phyloP scores from a whole-genome alignment of 2,797 vertebrate species.

The Mus spretus region DNA sequence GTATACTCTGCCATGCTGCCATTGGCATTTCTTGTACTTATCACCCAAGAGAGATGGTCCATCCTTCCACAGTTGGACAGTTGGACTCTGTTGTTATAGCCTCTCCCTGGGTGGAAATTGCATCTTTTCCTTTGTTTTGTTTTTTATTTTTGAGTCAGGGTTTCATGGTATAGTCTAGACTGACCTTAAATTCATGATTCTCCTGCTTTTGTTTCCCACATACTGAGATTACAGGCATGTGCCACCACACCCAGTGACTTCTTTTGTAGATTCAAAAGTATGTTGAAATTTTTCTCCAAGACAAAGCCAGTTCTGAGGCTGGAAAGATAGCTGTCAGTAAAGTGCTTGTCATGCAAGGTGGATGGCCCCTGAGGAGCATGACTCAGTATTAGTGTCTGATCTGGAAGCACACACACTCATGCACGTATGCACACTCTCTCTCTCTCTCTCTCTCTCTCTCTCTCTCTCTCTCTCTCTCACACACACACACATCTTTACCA shows the following conservation, averaged over 20 bases:
- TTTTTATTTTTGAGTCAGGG: not conserved
- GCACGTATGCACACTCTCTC: rapidly evolving
- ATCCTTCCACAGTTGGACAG: not conserved
- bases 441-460: too few species aligned
- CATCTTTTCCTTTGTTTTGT: not conserved
- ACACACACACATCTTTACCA: not conserved
- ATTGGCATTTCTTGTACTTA: not conserved
- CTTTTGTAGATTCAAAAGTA: slow-evolving; percentile 11
- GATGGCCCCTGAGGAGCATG: not conserved
- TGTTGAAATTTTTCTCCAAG: slow-evolving; percentile 9
- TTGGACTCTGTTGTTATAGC: not conserved
- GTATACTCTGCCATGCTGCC: not conserved
- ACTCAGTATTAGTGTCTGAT: not conserved
- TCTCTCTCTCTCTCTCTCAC: too few species aligned
- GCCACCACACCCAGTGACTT: not conserved
- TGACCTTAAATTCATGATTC: not conserved
- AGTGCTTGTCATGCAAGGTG: not conserved
- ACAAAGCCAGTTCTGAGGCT: not conserved
- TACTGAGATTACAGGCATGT: not conserved
- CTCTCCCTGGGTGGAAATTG: not conserved
- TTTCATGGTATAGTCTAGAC: not conserved
- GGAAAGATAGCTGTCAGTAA: not conserved
- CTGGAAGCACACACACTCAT: too few species aligned
- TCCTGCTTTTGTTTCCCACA: not conserved
- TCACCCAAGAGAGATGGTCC: not conserved